Evolutionary conservation across 2,888 invertebrate genomes (phyloP), one percentile per base, ranked within the genome.

Genomic region (Cosmopolites sordidus): DNA sequence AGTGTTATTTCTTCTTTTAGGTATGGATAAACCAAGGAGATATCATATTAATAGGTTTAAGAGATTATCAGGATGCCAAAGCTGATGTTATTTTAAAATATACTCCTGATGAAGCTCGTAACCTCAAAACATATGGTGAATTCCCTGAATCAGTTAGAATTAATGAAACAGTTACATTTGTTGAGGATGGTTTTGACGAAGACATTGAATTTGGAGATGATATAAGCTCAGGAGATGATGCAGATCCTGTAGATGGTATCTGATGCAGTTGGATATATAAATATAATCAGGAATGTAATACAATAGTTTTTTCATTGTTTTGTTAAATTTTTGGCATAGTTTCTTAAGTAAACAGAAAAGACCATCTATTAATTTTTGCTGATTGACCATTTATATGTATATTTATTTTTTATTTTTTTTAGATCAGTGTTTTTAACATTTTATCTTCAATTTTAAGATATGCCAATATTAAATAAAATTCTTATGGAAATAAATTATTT

Each of bases 31-130:
- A 97, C 78, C 92, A 94, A 78, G 95, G 97, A 54, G 99, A 99
- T 71, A 98, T 99, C 58, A 97, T 99, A 75, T 79, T 99, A 66
- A 92, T 99, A 69, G 98, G 99, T 60, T 80, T 99, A 68, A 83
- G 99, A 73, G 97, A 97, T 77, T 98, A 96, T 76, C 98, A 94
- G 78, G 92, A 94, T 72, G 90, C 93, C 8, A 95, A 98, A 77
- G 98, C 98, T 54, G 99, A 99, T 77, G 98, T 99, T 61, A 99
- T 99, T 69, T 81, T 97, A 64, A 99, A 99, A 78, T 99, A 99
- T 74, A 97, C 97, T 60, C 92, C 98, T 18, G 99, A 99, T 74
- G 99, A 99, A 78, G 98, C 98, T 43, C 85, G 99, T 73, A 97
- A 98, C 80, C 81, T 99, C 73, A 99, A 99, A 79, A 93, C 96